Evolutionary conservation across 2,888 invertebrate genomes (phyloP), one percentile per base, ranked within the genome.

Genomic region (Drosophila melanosoma): DNA sequence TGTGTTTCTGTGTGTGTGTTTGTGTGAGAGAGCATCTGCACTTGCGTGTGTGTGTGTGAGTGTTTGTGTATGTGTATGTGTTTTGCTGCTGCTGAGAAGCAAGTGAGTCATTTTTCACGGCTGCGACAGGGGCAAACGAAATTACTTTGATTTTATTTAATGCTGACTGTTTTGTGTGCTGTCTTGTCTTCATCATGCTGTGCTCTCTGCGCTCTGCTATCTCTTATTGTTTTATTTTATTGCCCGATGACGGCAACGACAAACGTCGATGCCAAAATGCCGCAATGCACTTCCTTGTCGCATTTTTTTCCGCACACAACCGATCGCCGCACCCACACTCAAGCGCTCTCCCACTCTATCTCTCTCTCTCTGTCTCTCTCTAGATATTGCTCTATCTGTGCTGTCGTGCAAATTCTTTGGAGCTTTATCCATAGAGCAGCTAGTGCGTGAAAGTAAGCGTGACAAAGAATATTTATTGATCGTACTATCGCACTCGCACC

Each of bases 21-120:
- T 53, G 56, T 64, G 17, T 45, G 69, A 65, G 67, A 73, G 79
- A 71, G 71, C 79, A 74, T 79, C 66, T 63, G 72, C 42, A 56
- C 45, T 36, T 68, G 54, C n/a, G 10, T 45, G 23, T 63, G 60
- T 68, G 52, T 42, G 56, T 26, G 53, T 62, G 58, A 57, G 48
- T 49, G 35, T 52, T 53, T 57, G 71, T 63, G 66, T 71, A 67
- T 53, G 35, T 66, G 23, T 15, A 2, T 49, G 33, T 54, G 53
- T 23, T 20, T 49, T 66, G 29, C 15, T 62, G 71, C 56, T 74
- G 76, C 45, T 78, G 83, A 73, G 74, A 70, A 86, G 82, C 85
- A 85, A 88, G 85, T 85, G 89, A 88, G 78, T 85, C 89, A 87
- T 80, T 87, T 81, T 78, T 78, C 58, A 69, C 52, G 66, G 60